Conservation (phyloP, 1,140 invertebrate species). For the Solenopsis fugax region DNA sequence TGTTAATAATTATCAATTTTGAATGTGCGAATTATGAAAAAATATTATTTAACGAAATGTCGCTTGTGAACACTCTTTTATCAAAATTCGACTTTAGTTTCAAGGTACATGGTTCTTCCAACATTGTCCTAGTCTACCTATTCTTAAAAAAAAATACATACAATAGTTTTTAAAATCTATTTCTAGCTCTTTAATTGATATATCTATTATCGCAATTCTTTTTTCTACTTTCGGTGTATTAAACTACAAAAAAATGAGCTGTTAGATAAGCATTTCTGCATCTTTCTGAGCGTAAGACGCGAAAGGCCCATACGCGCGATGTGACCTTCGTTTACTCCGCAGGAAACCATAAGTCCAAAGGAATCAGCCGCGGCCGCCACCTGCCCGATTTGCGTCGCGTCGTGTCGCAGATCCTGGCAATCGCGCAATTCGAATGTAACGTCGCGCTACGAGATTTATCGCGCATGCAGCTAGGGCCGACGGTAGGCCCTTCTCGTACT, state of each 20-base stretch:
- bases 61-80: not conserved
- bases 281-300: not conserved
- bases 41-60: not conserved
- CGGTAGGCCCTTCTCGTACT: conserved; percentile 75
- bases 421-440: conserved; percentile 65
- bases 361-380: conserved; percentile 47
- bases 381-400: conserved; percentile 38
- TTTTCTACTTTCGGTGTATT: not conserved
- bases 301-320: not conserved
- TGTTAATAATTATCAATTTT: not conserved
- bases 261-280: not conserved
- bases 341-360: conserved; percentile 28
- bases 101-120: not conserved
- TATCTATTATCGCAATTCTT: not conserved
- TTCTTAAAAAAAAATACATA: not conserved
- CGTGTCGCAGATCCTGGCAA: not conserved
- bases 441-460: conserved; percentile 78
- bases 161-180: not conserved
- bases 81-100: not conserved
- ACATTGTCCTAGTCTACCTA: not conserved
- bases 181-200: not conserved
- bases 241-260: not conserved
- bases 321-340: not conserved
- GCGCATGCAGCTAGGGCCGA: conserved; percentile 44
- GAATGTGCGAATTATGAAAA: not conserved